Evolutionary conservation across 2,797 vertebrate genomes (phyloP).

Genomic region (Apogon hyalosoma): DNA sequence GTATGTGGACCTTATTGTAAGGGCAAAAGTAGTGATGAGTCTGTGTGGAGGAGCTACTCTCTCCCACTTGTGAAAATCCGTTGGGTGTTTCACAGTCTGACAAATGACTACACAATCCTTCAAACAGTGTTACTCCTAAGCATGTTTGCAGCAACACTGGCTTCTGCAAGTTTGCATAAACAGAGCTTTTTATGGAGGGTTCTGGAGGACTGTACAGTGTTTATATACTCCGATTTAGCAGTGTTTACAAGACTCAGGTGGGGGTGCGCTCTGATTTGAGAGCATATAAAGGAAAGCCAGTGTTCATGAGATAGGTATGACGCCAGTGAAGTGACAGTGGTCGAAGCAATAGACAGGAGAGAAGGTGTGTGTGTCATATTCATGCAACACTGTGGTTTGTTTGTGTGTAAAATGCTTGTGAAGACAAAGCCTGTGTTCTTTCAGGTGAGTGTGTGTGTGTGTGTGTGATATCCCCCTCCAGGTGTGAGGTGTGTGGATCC

Average conservation of each 20-base stretch:
- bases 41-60: slow-evolving; percentile 6
- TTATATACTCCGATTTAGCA: slow-evolving; percentile 54
- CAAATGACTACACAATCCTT: slow-evolving; percentile 12
- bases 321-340: slow-evolving; percentile 1
- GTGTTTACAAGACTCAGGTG: slow-evolving; percentile 56
- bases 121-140: slow-evolving; percentile 20
- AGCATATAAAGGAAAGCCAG: slow-evolving; percentile 41
- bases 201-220: slow-evolving; percentile 60
- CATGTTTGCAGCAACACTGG: slow-evolving; percentile 41
- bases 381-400: too few relatives aligned
- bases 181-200: slow-evolving; percentile 72
- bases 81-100: slow-evolving; percentile 2
- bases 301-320: slow-evolving; percentile 51
- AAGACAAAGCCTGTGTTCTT: too few relatives aligned
- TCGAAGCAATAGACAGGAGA: too few relatives aligned
- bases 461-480: slow-evolving; percentile 15
- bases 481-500: slow-evolving; percentile 31
- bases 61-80: background rate
- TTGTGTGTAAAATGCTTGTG: background rate
- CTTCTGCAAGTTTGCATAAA: slow-evolving; percentile 61
- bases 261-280: slow-evolving; percentile 18
- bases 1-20: background rate
- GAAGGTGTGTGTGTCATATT: too few relatives aligned
- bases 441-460: too few relatives aligned
- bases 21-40: background rate